Percentiles rank a stretch among this genome's conserved stretches.
These are phyloP conservation scores for Melopsittacus undulatus DNA, from an alignment of 2,797 vertebrate species.

Conservation along the genomic window DNA sequence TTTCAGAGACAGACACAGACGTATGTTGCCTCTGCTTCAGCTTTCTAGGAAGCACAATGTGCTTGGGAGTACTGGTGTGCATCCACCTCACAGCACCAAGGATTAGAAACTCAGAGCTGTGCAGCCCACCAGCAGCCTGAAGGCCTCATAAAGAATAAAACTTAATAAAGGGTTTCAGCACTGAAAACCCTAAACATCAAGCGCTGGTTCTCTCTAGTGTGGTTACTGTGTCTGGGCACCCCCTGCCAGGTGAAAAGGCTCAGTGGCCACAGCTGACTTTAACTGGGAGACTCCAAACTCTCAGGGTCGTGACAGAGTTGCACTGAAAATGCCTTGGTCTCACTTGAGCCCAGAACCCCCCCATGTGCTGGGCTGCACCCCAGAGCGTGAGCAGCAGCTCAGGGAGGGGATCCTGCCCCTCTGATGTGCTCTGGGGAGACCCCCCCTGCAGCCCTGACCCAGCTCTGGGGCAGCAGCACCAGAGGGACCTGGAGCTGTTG, in stretches of 20 bases:
- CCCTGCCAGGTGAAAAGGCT: background rate
- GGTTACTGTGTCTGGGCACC: background rate
- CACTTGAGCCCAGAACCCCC: background rate
- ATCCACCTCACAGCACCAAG: background rate
- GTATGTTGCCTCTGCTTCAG: background rate
- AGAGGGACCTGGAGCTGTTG: too few relatives aligned
- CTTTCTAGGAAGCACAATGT: background rate
- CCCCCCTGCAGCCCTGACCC: too few relatives aligned
- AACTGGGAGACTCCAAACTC: background rate
- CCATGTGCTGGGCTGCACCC: background rate
- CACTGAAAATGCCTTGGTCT: background rate
- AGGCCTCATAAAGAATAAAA: background rate
- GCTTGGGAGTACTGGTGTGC: background rate
- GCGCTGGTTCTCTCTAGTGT: background rate
- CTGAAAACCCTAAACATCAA: too few relatives aligned
- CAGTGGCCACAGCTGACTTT: background rate
- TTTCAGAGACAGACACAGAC: background rate
- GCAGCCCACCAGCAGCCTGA: background rate
- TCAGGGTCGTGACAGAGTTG: background rate
- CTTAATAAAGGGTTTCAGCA: background rate
- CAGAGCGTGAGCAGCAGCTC: background rate
- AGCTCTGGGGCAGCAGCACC: too few relatives aligned
- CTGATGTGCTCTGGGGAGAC: too few relatives aligned
- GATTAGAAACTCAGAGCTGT: background rate
- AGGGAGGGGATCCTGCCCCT: background rate